Evolutionary conservation across 2,797 vertebrate genomes (phyloP).

Genomic region (Percopsis omiscomaycus): DNA sequence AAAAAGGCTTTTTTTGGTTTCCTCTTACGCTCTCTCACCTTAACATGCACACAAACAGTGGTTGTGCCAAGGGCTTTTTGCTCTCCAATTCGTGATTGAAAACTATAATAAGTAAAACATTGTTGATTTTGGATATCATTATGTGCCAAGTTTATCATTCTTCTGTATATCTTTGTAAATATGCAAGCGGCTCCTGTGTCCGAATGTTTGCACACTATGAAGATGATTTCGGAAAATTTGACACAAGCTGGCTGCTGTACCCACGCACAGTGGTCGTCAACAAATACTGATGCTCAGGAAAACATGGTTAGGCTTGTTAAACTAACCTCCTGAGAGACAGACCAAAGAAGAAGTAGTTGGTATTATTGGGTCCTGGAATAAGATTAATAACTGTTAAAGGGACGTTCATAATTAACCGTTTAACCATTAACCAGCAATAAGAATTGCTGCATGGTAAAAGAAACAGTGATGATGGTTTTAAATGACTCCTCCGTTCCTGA

Average conservation of each 20-base stretch:
- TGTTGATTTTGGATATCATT: slow-evolving; percentile 15
- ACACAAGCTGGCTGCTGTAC: slow-evolving; percentile 4
- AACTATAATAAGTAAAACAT: slow-evolving; percentile 11
- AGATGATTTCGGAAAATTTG: slow-evolving; percentile 16
- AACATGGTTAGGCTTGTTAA: slow-evolving; percentile 37
- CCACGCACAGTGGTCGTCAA: slow-evolving; percentile 22
- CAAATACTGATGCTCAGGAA: slow-evolving; percentile 39
- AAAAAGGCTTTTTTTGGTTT: slow-evolving; percentile 22
- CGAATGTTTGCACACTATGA: slow-evolving; percentile 24
- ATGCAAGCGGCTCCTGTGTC: not conserved
- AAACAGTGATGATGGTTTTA: too few relatives aligned
- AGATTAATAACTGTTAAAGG: not conserved
- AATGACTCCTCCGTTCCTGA: too few relatives aligned
- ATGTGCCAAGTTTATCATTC: slow-evolving; percentile 12
- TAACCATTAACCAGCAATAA: too few relatives aligned
- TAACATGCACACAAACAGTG: not conserved
- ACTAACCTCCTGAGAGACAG: slow-evolving; percentile 32
- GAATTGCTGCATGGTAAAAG: too few relatives aligned
- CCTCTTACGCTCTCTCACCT: slow-evolving; percentile 15
- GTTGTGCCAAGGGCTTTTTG: slow-evolving; percentile 12
- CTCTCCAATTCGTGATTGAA: slow-evolving; percentile 4
- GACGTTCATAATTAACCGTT: too few relatives aligned
- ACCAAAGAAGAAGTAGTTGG: slow-evolving; percentile 30
- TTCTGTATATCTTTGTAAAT: slow-evolving; percentile 2
- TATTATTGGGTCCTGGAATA: slow-evolving; percentile 26